These are phyloP conservation scores for Campopleginae sp. DNA, from an alignment of 2,888 invertebrate genomes.

Conservation along the genomic window DNA sequence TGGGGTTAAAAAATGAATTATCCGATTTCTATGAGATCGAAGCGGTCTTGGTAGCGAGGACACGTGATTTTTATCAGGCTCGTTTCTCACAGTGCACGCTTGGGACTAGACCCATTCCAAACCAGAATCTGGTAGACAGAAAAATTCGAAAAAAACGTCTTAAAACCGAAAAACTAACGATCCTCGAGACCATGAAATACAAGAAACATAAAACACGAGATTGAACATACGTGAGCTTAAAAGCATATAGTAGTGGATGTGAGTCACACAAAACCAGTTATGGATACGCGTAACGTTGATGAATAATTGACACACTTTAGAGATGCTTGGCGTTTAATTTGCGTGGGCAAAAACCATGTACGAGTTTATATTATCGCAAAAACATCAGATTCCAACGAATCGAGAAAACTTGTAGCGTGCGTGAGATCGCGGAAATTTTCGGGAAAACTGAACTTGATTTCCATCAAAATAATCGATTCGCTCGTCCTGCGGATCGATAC, in stretches of 20 bases:
- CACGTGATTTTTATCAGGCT: neutral
- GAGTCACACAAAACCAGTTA: conserved; percentile 59
- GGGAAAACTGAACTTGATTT: neutral
- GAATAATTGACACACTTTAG: conserved; percentile 58
- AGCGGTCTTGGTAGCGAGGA: neutral
- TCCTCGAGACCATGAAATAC: neutral
- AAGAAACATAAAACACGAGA: conserved; percentile 18
- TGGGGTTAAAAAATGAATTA: neutral
- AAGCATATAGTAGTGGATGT: conserved; percentile 31
- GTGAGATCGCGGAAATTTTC: neutral
- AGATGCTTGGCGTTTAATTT: neutral
- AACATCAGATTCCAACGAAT: neutral
- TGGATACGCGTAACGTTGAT: conserved; percentile 38
- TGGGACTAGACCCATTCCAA: neutral
- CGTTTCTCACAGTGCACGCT: neutral
- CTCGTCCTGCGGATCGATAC: neutral
- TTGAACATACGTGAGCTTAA: conserved; percentile 15
- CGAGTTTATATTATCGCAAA: neutral
- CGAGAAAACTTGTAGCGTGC: neutral
- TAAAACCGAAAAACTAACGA: neutral
- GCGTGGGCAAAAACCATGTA: neutral
- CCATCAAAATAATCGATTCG: neutral
- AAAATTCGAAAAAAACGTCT: neutral
- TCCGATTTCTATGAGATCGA: neutral
- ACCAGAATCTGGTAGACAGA: neutral